Percentiles rank a stretch among this genome's conserved stretches.
phyloP scores from a whole-genome alignment of 2,888 invertebrate genomes.

The Nesidiocoris tenuis region DNA sequence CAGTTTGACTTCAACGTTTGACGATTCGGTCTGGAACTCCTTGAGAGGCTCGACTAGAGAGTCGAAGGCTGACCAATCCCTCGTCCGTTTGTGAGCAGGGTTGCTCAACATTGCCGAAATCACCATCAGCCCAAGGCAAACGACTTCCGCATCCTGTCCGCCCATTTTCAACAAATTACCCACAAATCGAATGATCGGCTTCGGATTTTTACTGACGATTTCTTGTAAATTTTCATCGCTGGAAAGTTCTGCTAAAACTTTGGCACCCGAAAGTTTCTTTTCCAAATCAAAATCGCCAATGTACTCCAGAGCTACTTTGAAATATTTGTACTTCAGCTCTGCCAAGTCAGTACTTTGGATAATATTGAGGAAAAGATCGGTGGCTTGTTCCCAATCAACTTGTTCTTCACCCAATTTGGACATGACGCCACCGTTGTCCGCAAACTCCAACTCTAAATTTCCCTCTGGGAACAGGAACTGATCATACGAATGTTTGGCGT shows the following conservation, averaged over 20 bases:
- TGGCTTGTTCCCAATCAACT: slow-evolving; percentile 24
- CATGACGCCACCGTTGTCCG: slow-evolving; percentile 56
- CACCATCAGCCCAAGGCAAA: slow-evolving; percentile 55
- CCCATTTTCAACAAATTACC: slow-evolving; percentile 53
- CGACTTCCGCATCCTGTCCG: slow-evolving; percentile 50
- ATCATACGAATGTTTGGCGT: slow-evolving; percentile 53
- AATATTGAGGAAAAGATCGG: slow-evolving; percentile 42
- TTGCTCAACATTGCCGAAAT: slow-evolving; percentile 54
- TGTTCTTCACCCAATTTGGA: slow-evolving; percentile 25
- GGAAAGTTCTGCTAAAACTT: slow-evolving; percentile 54
- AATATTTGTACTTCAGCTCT: slow-evolving; percentile 15
- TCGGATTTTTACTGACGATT: slow-evolving; percentile 54
- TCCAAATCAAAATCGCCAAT: slow-evolving; percentile 48
- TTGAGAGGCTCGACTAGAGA: slow-evolving; percentile 53
- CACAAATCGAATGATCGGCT: slow-evolving; percentile 54
- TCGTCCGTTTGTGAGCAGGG: slow-evolving; percentile 49
- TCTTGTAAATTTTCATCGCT: slow-evolving; percentile 54
- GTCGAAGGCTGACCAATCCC: slow-evolving; percentile 53
- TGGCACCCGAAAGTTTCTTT: slow-evolving; percentile 53
- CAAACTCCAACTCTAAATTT: slow-evolving; percentile 53
- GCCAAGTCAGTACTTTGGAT: slow-evolving; percentile 7
- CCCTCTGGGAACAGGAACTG: slow-evolving; percentile 54
- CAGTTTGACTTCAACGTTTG: slow-evolving; percentile 51
- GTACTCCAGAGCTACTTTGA: slow-evolving; percentile 19
- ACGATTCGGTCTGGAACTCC: slow-evolving; percentile 49